Evolutionary conservation across 1,140 invertebrate species (phyloP).

Genomic region (Aphelenchoides fujianensis): DNA sequence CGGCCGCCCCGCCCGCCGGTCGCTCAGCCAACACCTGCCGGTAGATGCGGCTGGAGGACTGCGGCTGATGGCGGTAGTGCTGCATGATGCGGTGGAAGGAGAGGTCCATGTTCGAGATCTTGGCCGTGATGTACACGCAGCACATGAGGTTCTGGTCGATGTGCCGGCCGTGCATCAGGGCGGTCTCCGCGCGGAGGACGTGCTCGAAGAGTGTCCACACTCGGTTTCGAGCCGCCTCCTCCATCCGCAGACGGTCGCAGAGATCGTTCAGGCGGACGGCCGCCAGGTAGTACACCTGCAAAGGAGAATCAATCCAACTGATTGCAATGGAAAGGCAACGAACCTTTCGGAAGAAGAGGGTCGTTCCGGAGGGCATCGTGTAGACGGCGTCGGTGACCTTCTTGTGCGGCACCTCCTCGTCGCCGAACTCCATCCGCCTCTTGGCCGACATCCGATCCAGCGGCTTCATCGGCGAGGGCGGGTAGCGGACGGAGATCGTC

Average conservation of each 20-base stretch:
- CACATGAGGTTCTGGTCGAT: conserved; percentile 97
- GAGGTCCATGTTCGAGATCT: conserved; percentile 65
- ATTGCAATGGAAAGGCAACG: too few relatives aligned
- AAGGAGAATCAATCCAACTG: too few relatives aligned
- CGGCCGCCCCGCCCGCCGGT: conserved; percentile 16
- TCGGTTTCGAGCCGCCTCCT: conserved; percentile 42
- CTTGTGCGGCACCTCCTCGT: conserved; percentile 4
- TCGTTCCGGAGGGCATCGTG: conserved; percentile 56
- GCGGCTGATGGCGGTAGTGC: conserved; percentile 56
- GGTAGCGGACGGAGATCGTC: conserved; percentile 27
- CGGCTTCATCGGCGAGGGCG: conserved; percentile 42
- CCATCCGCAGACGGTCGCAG: conserved; percentile 72
- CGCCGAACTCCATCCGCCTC: conserved; percentile 34
- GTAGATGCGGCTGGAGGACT: conserved; percentile 48
- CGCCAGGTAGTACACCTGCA: conserved; percentile 84
- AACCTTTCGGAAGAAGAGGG: conserved; percentile 65
- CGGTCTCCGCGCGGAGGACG: conserved; percentile 77
- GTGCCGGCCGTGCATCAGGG: conserved; percentile 84
- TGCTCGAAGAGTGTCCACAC: conserved; percentile 87
- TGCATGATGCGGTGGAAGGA: conserved; percentile 57
- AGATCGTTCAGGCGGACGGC: conserved; percentile 83
- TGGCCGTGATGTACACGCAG: conserved; percentile 89
- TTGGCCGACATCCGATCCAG: conserved; percentile 30
- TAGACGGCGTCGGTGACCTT: conserved; percentile 51
- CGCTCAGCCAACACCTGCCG: conserved; percentile 43